Evolutionary conservation across 1,140 invertebrate genomes (phyloP).

Genomic region (Bactericera cockerelli): DNA sequence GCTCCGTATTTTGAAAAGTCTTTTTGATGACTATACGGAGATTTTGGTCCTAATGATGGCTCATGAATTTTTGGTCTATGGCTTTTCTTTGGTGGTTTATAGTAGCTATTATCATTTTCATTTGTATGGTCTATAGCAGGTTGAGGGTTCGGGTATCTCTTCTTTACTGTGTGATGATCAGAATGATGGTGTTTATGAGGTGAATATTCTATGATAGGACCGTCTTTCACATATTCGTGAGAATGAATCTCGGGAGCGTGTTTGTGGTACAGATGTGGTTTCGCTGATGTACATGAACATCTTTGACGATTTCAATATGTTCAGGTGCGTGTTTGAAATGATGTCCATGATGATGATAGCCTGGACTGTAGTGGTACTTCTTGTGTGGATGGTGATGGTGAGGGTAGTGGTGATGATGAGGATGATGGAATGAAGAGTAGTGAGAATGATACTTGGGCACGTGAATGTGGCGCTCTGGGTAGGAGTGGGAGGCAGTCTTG

Average conservation of each 20-base stretch:
- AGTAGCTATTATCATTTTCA: not conserved
- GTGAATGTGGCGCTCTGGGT: not conserved
- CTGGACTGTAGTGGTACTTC: not conserved
- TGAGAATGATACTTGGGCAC: constrained; percentile 8
- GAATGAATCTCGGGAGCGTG: not conserved
- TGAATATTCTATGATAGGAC: not conserved
- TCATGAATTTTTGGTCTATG: not conserved
- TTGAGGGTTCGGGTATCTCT: not conserved
- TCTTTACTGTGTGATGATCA: not conserved
- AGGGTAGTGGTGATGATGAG: constrained; percentile 7
- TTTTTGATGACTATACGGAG: not conserved
- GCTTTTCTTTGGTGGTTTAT: not conserved
- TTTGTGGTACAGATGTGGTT: not conserved
- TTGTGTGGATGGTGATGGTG: constrained; percentile 5
- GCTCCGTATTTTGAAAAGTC: not conserved
- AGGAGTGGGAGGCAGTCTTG: not conserved
- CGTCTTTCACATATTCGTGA: not conserved
- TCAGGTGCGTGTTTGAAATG: not conserved
- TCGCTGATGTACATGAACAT: not conserved
- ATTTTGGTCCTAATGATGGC: not conserved
- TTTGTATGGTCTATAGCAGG: not conserved
- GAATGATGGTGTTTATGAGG: not conserved
- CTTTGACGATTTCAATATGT: not conserved
- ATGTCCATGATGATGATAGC: not conserved
- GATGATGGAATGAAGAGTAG: not conserved